These are phyloP conservation scores for Umimayanthus kanabou DNA, from an alignment of 92 coral and sea anemone species.

Conservation along the genomic window DNA sequence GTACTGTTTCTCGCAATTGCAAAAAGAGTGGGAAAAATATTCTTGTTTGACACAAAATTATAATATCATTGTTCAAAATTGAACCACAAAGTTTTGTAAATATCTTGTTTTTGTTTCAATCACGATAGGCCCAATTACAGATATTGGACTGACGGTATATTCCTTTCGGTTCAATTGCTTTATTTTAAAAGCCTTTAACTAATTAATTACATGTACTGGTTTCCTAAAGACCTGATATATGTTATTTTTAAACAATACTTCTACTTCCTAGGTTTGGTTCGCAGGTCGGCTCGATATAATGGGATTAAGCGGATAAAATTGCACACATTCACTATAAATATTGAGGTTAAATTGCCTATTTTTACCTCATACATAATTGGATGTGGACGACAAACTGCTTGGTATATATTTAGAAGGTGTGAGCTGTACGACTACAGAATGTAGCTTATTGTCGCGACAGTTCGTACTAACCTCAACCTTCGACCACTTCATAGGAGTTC, in stretches of 20 bases:
- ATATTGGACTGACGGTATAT: too few species aligned
- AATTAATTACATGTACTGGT: too few species aligned
- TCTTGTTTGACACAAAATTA: too few species aligned
- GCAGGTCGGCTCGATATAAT: neutral
- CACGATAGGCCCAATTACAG: neutral
- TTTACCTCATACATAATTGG: neutral
- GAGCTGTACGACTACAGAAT: too few species aligned
- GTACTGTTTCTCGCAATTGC: too few species aligned
- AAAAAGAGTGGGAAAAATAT: too few species aligned
- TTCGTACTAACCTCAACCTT: too few species aligned
- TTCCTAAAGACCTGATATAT: neutral
- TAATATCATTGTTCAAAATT: too few species aligned
- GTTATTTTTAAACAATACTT: neutral
- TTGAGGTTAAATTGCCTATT: neutral
- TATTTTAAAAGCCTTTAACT: neutral
- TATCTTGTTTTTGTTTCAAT: too few species aligned
- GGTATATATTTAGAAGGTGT: too few species aligned
- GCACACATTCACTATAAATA: neutral
- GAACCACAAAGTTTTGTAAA: neutral
- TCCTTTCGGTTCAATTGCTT: neutral
- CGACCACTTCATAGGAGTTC: too few species aligned
- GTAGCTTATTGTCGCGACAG: too few species aligned
- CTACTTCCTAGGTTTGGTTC: neutral
- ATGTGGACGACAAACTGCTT: neutral
- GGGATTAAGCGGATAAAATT: neutral